These are phyloP conservation scores for Sigmodon hispidus DNA, from an alignment of 2,113 vertebrate genomes.

Conservation along the genomic window DNA sequence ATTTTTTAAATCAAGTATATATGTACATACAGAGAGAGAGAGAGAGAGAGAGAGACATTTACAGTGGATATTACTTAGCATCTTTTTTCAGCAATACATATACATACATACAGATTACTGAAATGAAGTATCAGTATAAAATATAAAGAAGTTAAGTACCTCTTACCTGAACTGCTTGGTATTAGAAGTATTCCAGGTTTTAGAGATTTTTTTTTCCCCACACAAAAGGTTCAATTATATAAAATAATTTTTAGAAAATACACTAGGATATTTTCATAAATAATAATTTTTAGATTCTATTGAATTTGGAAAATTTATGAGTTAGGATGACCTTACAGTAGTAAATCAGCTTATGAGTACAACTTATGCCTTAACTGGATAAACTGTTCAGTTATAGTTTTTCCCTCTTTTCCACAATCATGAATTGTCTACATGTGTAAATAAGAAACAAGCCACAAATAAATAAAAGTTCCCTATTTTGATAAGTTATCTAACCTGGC, in stretches of 20 bases:
- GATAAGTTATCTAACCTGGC: conserved; percentile 2
- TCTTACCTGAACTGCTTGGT: background rate
- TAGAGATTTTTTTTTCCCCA: background rate
- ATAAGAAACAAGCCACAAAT: conserved; percentile 18
- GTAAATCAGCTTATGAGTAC: conserved; percentile 23
- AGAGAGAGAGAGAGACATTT: no score
- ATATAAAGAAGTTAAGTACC: background rate
- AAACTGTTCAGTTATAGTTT: conserved; percentile 16
- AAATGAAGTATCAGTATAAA: background rate
- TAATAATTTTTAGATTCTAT: conserved; percentile 30
- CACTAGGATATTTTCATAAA: background rate
- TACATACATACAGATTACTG: background rate
- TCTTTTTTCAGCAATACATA: background rate
- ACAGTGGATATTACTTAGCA: background rate
- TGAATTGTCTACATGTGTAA: background rate
- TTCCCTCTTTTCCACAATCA: conserved; percentile 35
- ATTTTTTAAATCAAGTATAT: background rate
- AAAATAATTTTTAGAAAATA: background rate
- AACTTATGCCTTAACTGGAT: background rate
- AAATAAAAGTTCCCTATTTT: conserved; percentile 10
- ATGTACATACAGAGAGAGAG: no score
- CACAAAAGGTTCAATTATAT: conserved; percentile 12
- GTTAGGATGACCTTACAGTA: background rate
- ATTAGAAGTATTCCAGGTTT: background rate
- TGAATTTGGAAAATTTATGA: background rate